Conservation (phyloP, 2,797 vertebrate genomes). For the Myotis planiceps region DNA sequence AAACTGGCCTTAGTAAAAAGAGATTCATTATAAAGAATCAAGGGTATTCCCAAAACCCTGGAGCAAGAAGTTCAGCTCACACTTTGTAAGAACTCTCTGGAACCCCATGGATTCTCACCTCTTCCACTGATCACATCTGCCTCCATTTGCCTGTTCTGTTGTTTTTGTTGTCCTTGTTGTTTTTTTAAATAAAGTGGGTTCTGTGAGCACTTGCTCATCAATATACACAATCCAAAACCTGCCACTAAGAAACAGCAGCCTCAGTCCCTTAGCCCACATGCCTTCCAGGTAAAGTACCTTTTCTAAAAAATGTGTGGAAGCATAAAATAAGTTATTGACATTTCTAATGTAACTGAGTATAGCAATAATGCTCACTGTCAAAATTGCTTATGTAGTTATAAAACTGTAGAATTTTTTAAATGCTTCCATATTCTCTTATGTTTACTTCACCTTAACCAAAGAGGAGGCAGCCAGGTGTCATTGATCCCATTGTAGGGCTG, state of each 20-base stretch:
- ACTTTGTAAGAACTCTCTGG: conserved; percentile 22
- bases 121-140: background rate
- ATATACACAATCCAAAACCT: background rate
- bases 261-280: background rate
- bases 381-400: background rate
- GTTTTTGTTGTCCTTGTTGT: no score
- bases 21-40: background rate
- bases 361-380: background rate
- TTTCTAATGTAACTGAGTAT: background rate
- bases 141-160: background rate
- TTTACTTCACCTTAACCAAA: background rate
- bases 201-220: background rate
- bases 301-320: background rate
- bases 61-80: background rate
- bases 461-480: background rate
- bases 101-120: background rate
- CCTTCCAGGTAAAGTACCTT: background rate
- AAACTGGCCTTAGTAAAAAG: background rate
- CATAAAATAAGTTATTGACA: background rate
- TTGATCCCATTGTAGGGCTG: background rate
- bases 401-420: background rate
- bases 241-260: background rate
- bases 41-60: background rate
- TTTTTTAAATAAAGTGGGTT: background rate
- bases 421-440: background rate